These are phyloP conservation scores for Caenorhabditis sp. DNA, from an alignment of 2,888 invertebrate species.

Conservation along the genomic window DNA sequence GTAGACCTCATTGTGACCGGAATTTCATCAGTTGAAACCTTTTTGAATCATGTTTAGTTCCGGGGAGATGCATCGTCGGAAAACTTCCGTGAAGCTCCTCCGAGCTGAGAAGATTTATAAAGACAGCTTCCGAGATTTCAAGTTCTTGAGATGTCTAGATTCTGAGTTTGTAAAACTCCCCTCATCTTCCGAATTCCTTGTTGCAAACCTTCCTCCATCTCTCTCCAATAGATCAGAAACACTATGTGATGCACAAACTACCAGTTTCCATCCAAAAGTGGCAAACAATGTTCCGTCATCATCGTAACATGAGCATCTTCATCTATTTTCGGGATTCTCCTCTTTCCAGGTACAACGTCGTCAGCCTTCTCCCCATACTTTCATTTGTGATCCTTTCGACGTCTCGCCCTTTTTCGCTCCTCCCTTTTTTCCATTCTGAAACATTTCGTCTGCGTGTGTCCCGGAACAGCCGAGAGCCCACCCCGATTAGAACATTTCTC, in stretches of 20 bases:
- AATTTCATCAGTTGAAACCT: too few species aligned
- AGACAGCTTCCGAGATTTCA: too few species aligned
- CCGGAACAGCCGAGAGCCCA: slow-evolving; percentile 51
- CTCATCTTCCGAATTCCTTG: too few species aligned
- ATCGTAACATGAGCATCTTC: slow-evolving; percentile 38
- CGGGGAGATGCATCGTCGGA: too few species aligned
- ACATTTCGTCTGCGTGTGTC: slow-evolving; percentile 55
- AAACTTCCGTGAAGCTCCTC: too few species aligned
- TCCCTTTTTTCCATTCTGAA: slow-evolving; percentile 30
- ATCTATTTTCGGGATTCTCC: slow-evolving; percentile 8
- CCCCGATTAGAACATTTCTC: slow-evolving; percentile 45
- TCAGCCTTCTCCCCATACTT: slow-evolving; percentile 1
- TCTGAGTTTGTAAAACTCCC: too few species aligned
- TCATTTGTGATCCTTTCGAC: slow-evolving; percentile 29
- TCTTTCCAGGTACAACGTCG: slow-evolving; percentile 16
- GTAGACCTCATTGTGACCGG: too few species aligned
- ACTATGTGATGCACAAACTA: slow-evolving; percentile 12
- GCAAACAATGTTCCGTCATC: slow-evolving; percentile 37
- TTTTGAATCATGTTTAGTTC: too few species aligned
- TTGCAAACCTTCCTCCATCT: too few species aligned
- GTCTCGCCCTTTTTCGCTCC: slow-evolving; percentile 6
- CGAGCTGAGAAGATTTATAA: too few species aligned
- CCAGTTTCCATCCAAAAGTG: not conserved
- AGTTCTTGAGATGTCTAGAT: too few species aligned
- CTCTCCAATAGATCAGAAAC: not conserved